Percentiles rank a stretch among this genome's conserved stretches.
phyloP scores from a whole-genome alignment of 2,888 invertebrate species.

The Deilephila porcellus region DNA sequence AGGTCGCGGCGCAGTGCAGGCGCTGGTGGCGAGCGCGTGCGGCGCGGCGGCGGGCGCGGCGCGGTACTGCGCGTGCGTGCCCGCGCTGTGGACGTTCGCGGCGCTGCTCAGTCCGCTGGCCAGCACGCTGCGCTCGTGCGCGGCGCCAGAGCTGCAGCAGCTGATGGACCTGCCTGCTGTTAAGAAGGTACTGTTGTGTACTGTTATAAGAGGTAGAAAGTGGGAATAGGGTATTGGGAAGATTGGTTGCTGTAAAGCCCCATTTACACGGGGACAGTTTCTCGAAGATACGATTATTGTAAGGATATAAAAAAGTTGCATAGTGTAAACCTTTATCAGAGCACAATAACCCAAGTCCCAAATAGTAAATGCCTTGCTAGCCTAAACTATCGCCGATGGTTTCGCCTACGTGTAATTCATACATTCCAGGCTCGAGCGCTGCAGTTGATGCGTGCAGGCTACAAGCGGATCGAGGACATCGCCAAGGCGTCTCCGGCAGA shows the following conservation, averaged over 20 bases:
- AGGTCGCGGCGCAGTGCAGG: slow-evolving; percentile 92
- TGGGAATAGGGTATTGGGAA: too few species aligned
- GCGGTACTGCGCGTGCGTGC: slow-evolving; percentile 88
- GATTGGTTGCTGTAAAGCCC: too few species aligned
- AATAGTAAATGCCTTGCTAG: too few species aligned
- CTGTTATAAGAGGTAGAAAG: background rate
- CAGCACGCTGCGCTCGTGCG: slow-evolving; percentile 91
- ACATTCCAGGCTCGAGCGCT: slow-evolving; percentile 89
- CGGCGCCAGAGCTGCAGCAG: slow-evolving; percentile 90
- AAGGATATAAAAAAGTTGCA: too few species aligned
- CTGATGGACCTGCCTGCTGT: slow-evolving; percentile 96
- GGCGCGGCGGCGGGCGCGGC: slow-evolving; percentile 86
- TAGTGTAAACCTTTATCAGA: too few species aligned
- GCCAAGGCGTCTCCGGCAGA: slow-evolving; percentile 88
- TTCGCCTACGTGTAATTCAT: too few species aligned
- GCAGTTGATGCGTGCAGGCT: slow-evolving; percentile 93
- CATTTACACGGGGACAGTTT: too few species aligned
- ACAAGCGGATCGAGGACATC: slow-evolving; percentile 89
- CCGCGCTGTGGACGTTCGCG: slow-evolving; percentile 92
- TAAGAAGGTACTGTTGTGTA: slow-evolving; percentile 86
- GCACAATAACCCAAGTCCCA: too few species aligned
- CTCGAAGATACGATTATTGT: too few species aligned
- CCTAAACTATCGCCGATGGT: too few species aligned
- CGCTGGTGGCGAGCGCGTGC: slow-evolving; percentile 80
- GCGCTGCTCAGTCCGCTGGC: slow-evolving; percentile 90